phyloP scores from a whole-genome alignment of 2,113 vertebrate genomes.

The Crypturellus undulatus region DNA sequence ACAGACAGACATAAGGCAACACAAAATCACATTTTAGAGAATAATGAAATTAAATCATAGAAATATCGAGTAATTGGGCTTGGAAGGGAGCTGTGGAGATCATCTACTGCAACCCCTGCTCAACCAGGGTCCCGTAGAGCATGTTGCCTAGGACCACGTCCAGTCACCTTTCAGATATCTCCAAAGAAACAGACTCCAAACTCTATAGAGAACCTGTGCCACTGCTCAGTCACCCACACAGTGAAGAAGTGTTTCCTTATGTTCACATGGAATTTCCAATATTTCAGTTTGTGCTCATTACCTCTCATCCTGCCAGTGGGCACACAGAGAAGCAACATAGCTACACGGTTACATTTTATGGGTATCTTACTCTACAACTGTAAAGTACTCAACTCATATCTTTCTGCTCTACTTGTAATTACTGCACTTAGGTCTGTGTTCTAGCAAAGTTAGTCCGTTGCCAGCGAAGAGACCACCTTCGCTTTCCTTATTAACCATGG shows the following conservation, averaged over 20 bases:
- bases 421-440: not conserved
- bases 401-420: not conserved
- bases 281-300: not conserved
- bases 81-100: not conserved
- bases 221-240: not conserved
- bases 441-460: not conserved
- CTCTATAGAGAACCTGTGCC: not conserved
- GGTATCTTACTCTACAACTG: not conserved
- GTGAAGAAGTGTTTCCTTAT: not conserved
- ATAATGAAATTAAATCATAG: not conserved
- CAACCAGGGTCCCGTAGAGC: not conserved
- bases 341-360: rapidly evolving
- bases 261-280: not conserved
- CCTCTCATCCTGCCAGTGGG: not conserved
- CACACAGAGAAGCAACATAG: not conserved
- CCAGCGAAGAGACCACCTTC: not conserved
- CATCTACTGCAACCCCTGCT: not conserved
- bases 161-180: not conserved
- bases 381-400: not conserved
- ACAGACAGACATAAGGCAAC: not conserved
- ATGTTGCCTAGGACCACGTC: not conserved
- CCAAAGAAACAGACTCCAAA: not conserved
- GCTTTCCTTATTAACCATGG: not conserved
- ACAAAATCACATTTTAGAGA: not conserved
- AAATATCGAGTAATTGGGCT: not conserved